A percentile compares a stretch with the other conserved stretches of the same genome.
These are phyloP conservation scores for Rhinolophus ferrumequinum DNA, from an alignment of 2,113 vertebrate genomes.

Conservation along the genomic window DNA sequence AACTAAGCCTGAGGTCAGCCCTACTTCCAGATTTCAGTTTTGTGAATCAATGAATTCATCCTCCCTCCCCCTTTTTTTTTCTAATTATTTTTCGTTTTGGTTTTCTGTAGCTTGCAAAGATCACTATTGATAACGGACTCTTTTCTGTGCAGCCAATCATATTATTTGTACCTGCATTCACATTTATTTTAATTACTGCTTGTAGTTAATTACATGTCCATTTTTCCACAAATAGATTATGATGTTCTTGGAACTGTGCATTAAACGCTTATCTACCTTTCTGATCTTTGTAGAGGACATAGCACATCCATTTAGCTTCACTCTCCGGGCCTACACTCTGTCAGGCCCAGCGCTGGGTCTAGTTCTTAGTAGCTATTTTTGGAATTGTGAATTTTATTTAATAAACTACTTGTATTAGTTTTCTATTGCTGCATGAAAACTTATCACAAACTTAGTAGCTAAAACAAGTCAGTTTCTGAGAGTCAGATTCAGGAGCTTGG, in stretches of 20 bases:
- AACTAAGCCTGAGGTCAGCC: not conserved
- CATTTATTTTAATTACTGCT: not conserved
- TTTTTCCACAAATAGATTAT: not conserved
- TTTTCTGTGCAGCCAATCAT: not conserved
- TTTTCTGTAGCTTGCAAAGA: slow-evolving; percentile 21
- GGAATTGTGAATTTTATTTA: slow-evolving; percentile 6
- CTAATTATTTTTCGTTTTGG: not conserved
- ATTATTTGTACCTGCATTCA: not conserved
- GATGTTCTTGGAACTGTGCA: not conserved
- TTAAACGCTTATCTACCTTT: not conserved
- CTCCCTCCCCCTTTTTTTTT: not conserved
- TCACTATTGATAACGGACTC: not conserved
- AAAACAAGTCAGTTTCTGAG: not conserved
- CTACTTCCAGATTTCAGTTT: not conserved
- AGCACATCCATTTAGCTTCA: not conserved
- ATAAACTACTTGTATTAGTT: not conserved
- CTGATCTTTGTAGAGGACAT: not conserved
- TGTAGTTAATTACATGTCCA: not conserved
- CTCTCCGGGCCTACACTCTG: not conserved
- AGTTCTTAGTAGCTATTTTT: not conserved
- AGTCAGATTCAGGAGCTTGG: not conserved
- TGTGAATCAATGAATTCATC: not conserved
- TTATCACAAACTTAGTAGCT: not conserved
- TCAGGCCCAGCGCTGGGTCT: not conserved
- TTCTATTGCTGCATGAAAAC: not conserved